These are phyloP conservation scores for Prochilodus magdalenae DNA, from an alignment of 2,113 vertebrate species.

Conservation along the genomic window DNA sequence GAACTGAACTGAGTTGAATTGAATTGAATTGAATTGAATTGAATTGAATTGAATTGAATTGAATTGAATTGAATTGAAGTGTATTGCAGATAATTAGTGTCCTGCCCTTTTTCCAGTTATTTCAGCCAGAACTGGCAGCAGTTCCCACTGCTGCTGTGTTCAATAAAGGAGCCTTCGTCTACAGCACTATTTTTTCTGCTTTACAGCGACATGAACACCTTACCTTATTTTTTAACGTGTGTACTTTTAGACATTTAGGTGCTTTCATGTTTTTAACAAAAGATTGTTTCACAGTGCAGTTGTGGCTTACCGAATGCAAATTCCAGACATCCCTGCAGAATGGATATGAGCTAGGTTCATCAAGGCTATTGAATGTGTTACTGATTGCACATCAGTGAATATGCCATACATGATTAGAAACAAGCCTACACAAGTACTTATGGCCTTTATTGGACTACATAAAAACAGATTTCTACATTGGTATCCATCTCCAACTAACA, in stretches of 20 bases:
- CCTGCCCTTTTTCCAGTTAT: too few relatives aligned
- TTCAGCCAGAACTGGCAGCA: too few relatives aligned
- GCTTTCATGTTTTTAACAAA: not conserved
- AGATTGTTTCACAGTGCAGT: not conserved
- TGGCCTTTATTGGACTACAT: slow-evolving; percentile 42
- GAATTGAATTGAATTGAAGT: too few relatives aligned
- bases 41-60: too few relatives aligned
- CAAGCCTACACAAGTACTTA: slow-evolving; percentile 6
- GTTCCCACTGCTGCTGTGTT: too few relatives aligned
- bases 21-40: too few relatives aligned
- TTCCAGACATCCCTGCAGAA: not conserved
- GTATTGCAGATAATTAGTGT: too few relatives aligned
- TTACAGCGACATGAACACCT: not conserved
- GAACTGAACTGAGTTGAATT: too few relatives aligned
- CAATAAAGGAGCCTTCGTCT: too few relatives aligned
- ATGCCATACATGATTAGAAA: not conserved
- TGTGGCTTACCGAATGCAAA: not conserved
- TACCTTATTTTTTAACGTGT: not conserved
- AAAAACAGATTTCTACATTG: slow-evolving; percentile 26
- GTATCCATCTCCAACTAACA: slow-evolving; percentile 18
- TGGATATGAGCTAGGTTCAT: not conserved
- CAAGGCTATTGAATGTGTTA: not conserved
- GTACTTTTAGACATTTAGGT: not conserved
- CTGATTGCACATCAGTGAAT: slow-evolving; percentile 11
- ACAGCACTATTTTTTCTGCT: too few relatives aligned